Base-by-base conservation (phyloP, 2,888 invertebrate species). In the Exephanes ischioxanthus region DNA sequence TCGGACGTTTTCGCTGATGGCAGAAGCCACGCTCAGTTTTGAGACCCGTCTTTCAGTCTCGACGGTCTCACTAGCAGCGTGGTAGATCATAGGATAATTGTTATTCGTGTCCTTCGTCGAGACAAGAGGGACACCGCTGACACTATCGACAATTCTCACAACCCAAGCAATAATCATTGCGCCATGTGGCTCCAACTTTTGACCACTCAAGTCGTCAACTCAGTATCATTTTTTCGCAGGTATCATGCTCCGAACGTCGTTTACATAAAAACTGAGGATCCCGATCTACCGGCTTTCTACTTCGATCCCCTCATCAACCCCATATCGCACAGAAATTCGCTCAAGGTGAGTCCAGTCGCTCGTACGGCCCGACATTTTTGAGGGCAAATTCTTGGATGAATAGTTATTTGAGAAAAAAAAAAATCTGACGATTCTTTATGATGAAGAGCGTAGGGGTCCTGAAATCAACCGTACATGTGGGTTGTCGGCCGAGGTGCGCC, bases 271-370 rank as follows among this genome's bases (percentile, higher is more conserved):
- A 99, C 99, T 0, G 99, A 99, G 95, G 99, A 99, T 96, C 99
- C 99, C 7, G 99, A 99, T 95, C 95, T 99, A 80, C 99, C 99
- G 51, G 99, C 99, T 0, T 99, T 99, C 94, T 99, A 99, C 94
- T 99, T 99, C 94, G 99, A 99, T 95, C 99, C 99, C 0, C 95
- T 99, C 70, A 99, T 99, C 93, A 99, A 99, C 95, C 99, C 99
- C 0, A 99, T 99, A 90, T 98, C 99, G 0, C 99, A 99, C 93
- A 96, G 98, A 77, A 98, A 98, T 94, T 96, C 98, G 0, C 96
- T 97, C 0, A 98, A 98, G 94, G 95, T 96, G 92, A 94, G 94
- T 79, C 14, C 14, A 14, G 9, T 16, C 16, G 19, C 53, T 55
- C 53, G 7, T 22, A 55, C 19, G 9, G n/a, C 19, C 19, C 7